Evolutionary conservation across 2,888 invertebrate genomes (phyloP), one percentile per base, ranked within the genome.

Genomic region (Drosophila cognata): DNA sequence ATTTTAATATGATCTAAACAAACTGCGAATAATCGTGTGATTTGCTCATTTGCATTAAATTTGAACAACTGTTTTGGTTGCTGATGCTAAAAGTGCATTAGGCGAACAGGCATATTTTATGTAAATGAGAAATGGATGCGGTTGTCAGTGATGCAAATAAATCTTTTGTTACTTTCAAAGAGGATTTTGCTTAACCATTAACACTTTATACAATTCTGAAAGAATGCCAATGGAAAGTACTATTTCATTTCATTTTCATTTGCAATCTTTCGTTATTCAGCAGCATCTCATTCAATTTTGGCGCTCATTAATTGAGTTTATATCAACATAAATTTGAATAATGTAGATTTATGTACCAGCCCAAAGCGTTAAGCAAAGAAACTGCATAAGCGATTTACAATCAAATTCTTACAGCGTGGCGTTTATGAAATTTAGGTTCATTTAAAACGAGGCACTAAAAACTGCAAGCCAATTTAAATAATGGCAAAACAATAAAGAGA

Each of bases 1-100:
- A 65, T 75, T 70, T 68, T 55, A 66, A 70, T 71, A 65, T 36
- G 28, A 35, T 38, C 43, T 1, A 51, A 31, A 57, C 67, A 67
- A 79, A 74, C 87, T 68, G 50, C 31, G 55, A 62, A 59, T 69
- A 81, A 81, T 84, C 73, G 75, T 66, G 81, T 70, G 71, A 84
- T 83, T 72, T 64, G 53, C 62, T 31, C 64, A 55, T 77, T 77
- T 67, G 52, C 65, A 77, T 68, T 65, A 41, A 46, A 58, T 70
- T 61, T 61, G 48, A 28, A 28, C 36, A 10, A 38, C 28, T 56
- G 28, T 50, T 63, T 57, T n/a, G n/a, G 21, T 2, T 52, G 25
- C 35, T 10, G 4, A 33, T 28, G 18, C 38, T 46, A 52, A 62
- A 52, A 61, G 51, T 33, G 52, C 48, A 64, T 78, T 67, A 66